Base-by-base conservation (phyloP, 2,888 invertebrate species). In the Meandrusa payeni region DNA sequence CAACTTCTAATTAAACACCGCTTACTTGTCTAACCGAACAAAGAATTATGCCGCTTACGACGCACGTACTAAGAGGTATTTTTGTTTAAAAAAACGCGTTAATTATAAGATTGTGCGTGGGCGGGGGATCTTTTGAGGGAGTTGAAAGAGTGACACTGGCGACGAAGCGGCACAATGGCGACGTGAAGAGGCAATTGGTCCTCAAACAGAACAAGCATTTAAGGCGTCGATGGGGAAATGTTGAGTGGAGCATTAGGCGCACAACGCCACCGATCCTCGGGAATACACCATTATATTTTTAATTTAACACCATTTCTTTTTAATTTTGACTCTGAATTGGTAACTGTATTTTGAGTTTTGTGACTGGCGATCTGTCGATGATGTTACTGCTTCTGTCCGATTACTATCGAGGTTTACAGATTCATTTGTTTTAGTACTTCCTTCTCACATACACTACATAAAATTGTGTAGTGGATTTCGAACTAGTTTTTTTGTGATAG, bases 131-230 rank as follows among this genome's bases (percentile, higher is more conserved):
- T 57, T 68, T 65, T 63, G 64, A 63, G 55, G 56, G 68, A 68
- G 64, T 63, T 67, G 61, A 58, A 54, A 53, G 68, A 75, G 71
- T 68, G 74, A 71, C 65, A 68, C 60, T 74, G 76, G 76, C 69
- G 77, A 62, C 68, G 67, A 61, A 57, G 64, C 59, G 48, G 65
- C 72, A 81, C 79, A 80, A 81, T 67, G 53, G 51, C 50, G 54
- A 55, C 72, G 61, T 68, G 62, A 69, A 80, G 78, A 69, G 76
- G 74, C 72, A 73, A 80, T 80, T 69, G 72, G 72, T 76, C 74
- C 78, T 76, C 67, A 65, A 63, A 76, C 57, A 69, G 66, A 76
- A 76, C 78, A 74, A 76, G 69, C 65, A 68, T 64, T 64, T 63
- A 64, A 67, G 65, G 69, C 61, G 69, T 66, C 49, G 57, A 57